These are phyloP conservation scores for Notarius quadriscutis DNA, from an alignment of 2,113 vertebrate species.

Conservation along the genomic window DNA sequence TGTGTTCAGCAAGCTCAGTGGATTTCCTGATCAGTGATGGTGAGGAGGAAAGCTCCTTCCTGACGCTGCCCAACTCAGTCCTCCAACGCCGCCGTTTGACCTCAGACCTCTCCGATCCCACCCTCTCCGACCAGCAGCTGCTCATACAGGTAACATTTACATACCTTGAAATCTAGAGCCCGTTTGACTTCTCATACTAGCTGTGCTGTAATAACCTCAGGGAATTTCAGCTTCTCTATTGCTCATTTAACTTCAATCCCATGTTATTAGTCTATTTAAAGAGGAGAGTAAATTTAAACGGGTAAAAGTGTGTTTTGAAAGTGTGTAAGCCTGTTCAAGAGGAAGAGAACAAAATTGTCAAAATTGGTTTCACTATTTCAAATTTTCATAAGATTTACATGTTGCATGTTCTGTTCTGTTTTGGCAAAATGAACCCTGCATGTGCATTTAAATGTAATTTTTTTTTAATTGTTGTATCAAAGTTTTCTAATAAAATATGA, in stretches of 20 bases:
- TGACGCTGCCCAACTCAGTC: slow-evolving; percentile 65
- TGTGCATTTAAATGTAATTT: not conserved
- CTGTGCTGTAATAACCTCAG: not conserved
- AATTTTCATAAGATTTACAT: not conserved
- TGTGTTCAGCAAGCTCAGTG: slow-evolving; percentile 68
- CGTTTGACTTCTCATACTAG: not conserved
- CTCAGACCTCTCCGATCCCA: slow-evolving; percentile 64
- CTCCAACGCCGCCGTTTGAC: slow-evolving; percentile 71
- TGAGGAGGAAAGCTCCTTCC: slow-evolving; percentile 68
- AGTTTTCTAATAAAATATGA: not conserved
- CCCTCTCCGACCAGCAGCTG: slow-evolving; percentile 60
- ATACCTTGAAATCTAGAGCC: not conserved
- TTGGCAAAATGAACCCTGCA: not conserved
- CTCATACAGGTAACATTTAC: slow-evolving; percentile 69
- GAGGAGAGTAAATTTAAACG: not conserved
- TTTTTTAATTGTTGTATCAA: not conserved
- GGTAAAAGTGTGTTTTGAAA: not conserved
- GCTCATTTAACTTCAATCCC: not conserved
- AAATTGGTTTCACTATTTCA: not conserved
- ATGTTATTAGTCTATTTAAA: not conserved
- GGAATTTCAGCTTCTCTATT: not conserved
- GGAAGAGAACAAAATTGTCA: too few species aligned
- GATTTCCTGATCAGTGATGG: slow-evolving; percentile 69
- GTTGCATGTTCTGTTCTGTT: not conserved
- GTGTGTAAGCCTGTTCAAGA: too few species aligned